Evolutionary conservation across 2,113 vertebrate species (phyloP).

Genomic region (Tenebrosternarchus preto): DNA sequence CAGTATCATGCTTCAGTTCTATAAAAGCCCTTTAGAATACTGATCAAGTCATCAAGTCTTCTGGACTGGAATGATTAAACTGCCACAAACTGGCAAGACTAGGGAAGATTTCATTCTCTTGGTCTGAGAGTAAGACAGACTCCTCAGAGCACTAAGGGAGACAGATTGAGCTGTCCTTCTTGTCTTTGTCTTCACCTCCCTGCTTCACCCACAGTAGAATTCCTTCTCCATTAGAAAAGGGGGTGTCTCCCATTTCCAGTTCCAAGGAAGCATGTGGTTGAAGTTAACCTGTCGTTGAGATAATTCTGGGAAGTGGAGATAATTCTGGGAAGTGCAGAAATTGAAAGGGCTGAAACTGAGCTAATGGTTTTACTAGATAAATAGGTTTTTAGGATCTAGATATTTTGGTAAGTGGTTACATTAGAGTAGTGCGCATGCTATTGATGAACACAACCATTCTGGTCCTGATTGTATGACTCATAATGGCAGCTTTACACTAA

Average conservation of each 20-base stretch:
- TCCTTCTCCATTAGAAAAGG: background rate
- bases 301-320: too few species aligned
- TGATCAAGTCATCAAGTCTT: too few species aligned
- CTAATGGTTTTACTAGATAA: background rate
- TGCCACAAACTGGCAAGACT: too few species aligned
- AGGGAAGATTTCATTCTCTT: too few species aligned
- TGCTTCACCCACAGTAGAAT: background rate
- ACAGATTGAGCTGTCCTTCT: background rate
- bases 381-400: background rate
- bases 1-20: too few species aligned
- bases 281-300: too few species aligned
- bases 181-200: background rate
- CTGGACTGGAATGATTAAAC: too few species aligned
- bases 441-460: background rate
- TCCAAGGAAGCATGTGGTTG: too few species aligned
- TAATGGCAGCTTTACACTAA: background rate
- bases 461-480: too few species aligned
- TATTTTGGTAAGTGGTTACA: background rate
- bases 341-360: background rate
- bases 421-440: background rate
- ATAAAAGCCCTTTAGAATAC: too few species aligned
- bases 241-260: background rate
- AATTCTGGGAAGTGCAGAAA: background rate
- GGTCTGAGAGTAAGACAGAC: background rate
- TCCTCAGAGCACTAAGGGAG: background rate